These are phyloP conservation scores for Linnaemya tessellans DNA, from an alignment of 2,888 invertebrate genomes.

Conservation along the genomic window DNA sequence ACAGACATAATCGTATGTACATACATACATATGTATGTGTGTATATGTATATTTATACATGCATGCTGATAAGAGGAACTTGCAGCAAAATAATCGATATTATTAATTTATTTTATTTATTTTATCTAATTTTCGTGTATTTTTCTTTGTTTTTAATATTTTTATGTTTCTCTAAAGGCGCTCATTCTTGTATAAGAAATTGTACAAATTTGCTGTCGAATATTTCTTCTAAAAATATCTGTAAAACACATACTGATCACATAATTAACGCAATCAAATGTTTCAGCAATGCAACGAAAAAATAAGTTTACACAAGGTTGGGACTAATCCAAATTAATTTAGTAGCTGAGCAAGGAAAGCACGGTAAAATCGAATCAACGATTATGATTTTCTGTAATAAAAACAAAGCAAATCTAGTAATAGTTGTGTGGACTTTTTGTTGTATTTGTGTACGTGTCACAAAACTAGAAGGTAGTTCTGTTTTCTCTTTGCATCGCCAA, in stretches of 20 bases:
- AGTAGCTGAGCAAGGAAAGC: background rate
- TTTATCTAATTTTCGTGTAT: background rate
- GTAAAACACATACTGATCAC: constrained; percentile 37
- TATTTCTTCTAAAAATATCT: constrained; percentile 26
- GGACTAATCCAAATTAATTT: background rate
- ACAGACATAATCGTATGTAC: no score
- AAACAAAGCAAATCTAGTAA: background rate
- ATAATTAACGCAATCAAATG: constrained; percentile 41
- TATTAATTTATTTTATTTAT: constrained; percentile 6
- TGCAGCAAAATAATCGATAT: constrained; percentile 24
- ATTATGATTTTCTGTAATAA: background rate
- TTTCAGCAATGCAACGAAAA: constrained; percentile 13
- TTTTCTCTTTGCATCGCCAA: no score
- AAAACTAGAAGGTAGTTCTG: no score
- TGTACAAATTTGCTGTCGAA: constrained; percentile 1
- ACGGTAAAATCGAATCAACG: background rate
- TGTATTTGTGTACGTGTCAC: no score
- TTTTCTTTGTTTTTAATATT: background rate
- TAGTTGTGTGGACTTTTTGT: no score
- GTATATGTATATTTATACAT: background rate
- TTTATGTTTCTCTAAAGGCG: background rate
- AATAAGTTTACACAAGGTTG: constrained; percentile 5
- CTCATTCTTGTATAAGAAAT: background rate
- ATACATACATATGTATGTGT: no score
- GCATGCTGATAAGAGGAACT: constrained; percentile 3